These are phyloP conservation scores for Apolygus lucorum DNA, from an alignment of 1,140 invertebrate genomes.

Conservation along the genomic window DNA sequence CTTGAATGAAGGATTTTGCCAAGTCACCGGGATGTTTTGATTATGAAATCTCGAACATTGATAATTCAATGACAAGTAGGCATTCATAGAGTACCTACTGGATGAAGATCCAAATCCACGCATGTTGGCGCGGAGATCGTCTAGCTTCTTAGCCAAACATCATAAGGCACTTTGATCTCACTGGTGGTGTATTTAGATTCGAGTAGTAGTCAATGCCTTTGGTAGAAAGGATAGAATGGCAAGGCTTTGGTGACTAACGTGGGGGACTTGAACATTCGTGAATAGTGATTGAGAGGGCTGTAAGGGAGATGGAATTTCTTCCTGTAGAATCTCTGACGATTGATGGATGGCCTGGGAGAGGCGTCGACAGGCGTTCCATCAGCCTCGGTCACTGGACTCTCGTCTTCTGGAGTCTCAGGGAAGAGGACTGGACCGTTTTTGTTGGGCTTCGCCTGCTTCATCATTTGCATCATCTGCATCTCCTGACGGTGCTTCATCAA, in stretches of 20 bases:
- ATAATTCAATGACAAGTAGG: no score
- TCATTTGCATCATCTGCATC: neutral
- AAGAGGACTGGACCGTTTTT: constrained; percentile 30
- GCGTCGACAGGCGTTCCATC: constrained; percentile 25
- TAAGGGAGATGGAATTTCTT: neutral
- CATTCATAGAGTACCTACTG: no score
- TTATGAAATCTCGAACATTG: no score
- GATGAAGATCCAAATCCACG: no score
- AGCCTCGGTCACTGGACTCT: constrained; percentile 19
- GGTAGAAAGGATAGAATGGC: constrained; percentile 12
- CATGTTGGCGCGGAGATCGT: no score
- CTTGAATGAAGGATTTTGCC: no score
- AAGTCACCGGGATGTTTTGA: no score
- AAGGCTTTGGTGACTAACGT: constrained; percentile 10
- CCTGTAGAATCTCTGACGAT: neutral
- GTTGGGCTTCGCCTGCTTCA: neutral
- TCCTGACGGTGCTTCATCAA: neutral
- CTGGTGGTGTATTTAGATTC: no score
- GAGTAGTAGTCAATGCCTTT: no score
- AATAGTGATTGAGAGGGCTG: constrained; percentile 13
- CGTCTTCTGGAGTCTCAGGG: constrained; percentile 29
- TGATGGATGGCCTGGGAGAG: neutral
- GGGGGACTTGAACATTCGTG: constrained; percentile 17
- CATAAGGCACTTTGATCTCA: no score
- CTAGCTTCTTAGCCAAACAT: no score